These are phyloP conservation scores for Strix occidentalis DNA, from an alignment of 2,797 vertebrate species.

Conservation along the genomic window DNA sequence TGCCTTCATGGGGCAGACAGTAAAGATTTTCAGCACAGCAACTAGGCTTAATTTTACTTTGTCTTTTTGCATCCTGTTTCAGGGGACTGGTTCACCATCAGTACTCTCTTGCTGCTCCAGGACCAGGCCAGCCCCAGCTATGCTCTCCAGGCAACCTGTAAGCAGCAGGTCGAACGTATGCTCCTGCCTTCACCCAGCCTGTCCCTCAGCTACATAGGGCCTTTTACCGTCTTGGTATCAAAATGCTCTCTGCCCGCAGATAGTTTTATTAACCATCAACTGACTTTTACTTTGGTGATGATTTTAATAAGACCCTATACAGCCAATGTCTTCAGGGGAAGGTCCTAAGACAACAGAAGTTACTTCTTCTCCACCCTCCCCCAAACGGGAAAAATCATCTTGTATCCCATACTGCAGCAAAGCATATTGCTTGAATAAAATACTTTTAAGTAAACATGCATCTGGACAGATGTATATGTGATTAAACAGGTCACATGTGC, in stretches of 20 bases:
- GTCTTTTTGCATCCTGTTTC: neutral
- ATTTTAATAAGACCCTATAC: neutral
- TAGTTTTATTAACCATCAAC: neutral
- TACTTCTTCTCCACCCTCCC: rapidly evolving
- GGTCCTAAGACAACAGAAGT: neutral
- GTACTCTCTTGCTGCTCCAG: neutral
- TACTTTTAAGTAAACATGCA: neutral
- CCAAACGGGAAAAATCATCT: neutral
- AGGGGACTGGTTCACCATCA: rapidly evolving
- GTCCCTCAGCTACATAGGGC: rapidly evolving
- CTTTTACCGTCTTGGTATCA: neutral
- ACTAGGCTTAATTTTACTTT: neutral
- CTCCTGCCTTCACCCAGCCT: neutral
- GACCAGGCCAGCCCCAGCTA: rapidly evolving
- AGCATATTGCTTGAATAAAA: neutral
- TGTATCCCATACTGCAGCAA: neutral
- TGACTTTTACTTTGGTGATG: neutral
- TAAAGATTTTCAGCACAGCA: neutral
- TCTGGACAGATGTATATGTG: neutral
- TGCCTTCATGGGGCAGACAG: neutral
- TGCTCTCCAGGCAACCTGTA: rapidly evolving
- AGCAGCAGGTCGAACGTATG: rapidly evolving
- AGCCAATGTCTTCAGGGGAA: neutral
- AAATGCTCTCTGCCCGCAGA: neutral
- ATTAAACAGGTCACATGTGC: neutral